phyloP scores from a whole-genome alignment of 2,888 invertebrate species.

The Sesia apiformis region DNA sequence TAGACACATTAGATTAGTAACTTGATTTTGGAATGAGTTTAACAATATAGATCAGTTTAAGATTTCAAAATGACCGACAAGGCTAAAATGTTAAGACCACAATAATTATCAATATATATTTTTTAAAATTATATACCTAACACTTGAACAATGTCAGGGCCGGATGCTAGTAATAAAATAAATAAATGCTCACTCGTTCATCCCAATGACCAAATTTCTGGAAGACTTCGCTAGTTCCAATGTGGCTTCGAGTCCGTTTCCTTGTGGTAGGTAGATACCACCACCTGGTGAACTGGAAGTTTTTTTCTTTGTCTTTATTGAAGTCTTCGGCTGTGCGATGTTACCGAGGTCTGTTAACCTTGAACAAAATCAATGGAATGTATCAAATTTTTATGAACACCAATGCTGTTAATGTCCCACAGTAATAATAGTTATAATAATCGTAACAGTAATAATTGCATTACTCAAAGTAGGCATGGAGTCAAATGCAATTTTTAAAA shows the following conservation, averaged over 20 bases:
- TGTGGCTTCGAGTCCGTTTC: conserved; percentile 42
- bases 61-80: too few relatives aligned
- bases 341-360: conserved; percentile 87
- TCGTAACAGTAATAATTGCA: too few relatives aligned
- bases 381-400: too few relatives aligned
- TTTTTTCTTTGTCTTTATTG: conserved; percentile 68
- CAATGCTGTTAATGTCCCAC: too few relatives aligned
- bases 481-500: too few relatives aligned
- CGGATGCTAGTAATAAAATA: background rate
- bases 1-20: too few relatives aligned
- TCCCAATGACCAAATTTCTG: conserved; percentile 47
- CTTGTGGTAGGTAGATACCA: conserved; percentile 32
- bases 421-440: too few relatives aligned
- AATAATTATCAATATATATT: background rate
- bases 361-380: conserved; percentile 12
- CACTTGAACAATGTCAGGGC: background rate
- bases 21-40: background rate
- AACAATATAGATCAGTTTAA: too few relatives aligned
- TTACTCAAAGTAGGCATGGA: too few relatives aligned
- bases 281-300: conserved; percentile 73
- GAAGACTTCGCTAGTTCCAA: conserved; percentile 47
- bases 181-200: conserved; percentile 43
- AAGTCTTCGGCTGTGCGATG: conserved; percentile 57
- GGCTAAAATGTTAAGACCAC: too few relatives aligned
- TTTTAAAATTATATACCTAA: background rate